Conservation (phyloP, 2,797 vertebrate genomes). For the Phoxinus dragarum region DNA sequence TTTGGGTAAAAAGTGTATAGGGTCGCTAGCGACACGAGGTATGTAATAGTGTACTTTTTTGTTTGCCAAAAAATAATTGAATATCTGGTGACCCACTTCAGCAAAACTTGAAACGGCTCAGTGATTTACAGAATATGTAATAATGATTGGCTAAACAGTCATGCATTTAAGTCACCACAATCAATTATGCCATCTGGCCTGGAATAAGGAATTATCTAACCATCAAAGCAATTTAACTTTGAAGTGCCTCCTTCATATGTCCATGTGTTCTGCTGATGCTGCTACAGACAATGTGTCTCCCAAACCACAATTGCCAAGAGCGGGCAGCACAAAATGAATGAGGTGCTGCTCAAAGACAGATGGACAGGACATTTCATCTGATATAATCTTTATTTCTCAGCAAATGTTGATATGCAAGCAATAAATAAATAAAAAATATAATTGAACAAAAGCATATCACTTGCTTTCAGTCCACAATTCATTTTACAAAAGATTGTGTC, state of each 20-base stretch:
- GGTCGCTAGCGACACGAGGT: too few species aligned
- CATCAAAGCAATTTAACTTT: not conserved
- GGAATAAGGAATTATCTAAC: not conserved
- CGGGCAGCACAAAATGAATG: not conserved
- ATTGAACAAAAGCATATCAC: not conserved
- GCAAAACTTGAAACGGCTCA: not conserved
- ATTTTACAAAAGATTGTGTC: not conserved
- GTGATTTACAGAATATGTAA: not conserved
- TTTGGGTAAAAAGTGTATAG: too few species aligned
- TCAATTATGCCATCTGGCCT: not conserved
- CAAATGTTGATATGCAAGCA: not conserved
- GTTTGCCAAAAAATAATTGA: too few species aligned
- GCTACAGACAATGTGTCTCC: not conserved
- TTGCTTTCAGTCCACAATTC: not conserved
- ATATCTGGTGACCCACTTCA: not conserved
- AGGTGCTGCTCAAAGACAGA: not conserved
- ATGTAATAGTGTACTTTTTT: too few species aligned
- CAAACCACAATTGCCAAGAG: not conserved
- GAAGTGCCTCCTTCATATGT: not conserved
- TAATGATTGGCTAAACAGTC: not conserved
- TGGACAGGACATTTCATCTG: not conserved
- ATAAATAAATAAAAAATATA: not conserved
- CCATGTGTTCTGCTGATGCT: not conserved
- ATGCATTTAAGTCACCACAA: not conserved
- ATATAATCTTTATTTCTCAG: not conserved